Base-by-base conservation (phyloP, 2,113 vertebrate species). In the Brachypteracias leptosomus region DNA sequence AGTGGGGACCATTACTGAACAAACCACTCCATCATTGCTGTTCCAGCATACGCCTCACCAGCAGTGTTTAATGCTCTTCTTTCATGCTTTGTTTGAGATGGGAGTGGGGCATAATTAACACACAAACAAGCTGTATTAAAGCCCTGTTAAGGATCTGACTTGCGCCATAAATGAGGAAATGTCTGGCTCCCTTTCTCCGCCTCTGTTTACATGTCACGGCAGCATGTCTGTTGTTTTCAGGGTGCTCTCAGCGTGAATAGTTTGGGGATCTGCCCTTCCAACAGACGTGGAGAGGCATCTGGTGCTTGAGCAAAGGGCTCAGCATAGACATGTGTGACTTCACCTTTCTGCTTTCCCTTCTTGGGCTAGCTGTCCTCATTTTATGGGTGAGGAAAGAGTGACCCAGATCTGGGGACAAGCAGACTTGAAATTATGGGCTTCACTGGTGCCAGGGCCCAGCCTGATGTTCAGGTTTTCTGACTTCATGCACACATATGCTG, bases 81-180 rank as follows among this genome's bases (percentile, higher is more conserved):
- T 96, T 97, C 96, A 95, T 96, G 96, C 95, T 97, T 94, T 92
- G 93, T 93, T 97, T 96, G 95, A 96, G 89, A 95, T 91, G 88
- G 95, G 97, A 94, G 95, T 93, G 72, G 86, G 87, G 66, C 94
- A 90, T 97, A 96, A 97, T 97, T 97, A 97, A 96, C 94, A 96
- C 93, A 85, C 88, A 90, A 92, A 95, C 95, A 95, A 94, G 93
- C 83, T 95, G 75, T 90, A 94, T 93, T 97, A 94, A 96, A 95
- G 79, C 78, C 75, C 83, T 89, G 86, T 95, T 95, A 97, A 93
- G 90, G 80, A 88, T 91, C 93, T 90, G 95, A 93, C 70, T 82
- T 79, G 88, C 57, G 77, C 93, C 38, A 57, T 72, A 94, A 96
- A 91, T 77, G 92, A 95, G 86, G 89, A 89, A 82, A 63, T 79